Evolutionary conservation across 2,113 vertebrate genomes (phyloP).

Genomic region (Eretmochelys imbricata): DNA sequence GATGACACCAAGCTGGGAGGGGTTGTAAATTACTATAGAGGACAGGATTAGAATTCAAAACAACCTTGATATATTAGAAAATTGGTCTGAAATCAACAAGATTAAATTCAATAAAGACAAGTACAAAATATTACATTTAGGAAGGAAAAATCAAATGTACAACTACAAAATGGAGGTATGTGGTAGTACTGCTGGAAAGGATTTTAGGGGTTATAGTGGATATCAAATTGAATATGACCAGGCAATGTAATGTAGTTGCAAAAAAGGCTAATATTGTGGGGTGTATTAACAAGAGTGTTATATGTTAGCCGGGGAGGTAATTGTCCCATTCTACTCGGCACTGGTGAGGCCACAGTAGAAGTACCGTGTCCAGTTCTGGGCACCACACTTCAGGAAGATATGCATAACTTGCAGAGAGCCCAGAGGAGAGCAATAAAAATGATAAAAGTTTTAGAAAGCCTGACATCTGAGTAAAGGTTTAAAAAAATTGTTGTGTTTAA

Average conservation of each 20-base stretch:
- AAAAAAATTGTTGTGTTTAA: background rate
- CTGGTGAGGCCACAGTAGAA: background rate
- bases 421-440: background rate
- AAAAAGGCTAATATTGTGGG: background rate
- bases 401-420: background rate
- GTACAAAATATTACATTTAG: background rate
- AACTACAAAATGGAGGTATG: background rate
- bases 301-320: background rate
- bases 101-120: background rate
- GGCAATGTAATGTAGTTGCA: background rate
- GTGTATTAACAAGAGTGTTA: background rate
- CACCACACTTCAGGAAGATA: background rate
- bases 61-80: background rate
- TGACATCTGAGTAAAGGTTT: background rate
- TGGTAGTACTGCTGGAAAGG: background rate
- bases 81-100: background rate
- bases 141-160: background rate
- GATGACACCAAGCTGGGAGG: background rate
- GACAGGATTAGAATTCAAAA: background rate
- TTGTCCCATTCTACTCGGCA: background rate
- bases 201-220: background rate
- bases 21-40: background rate
- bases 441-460: background rate
- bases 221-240: background rate
- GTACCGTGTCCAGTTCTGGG: background rate